Percentiles rank a stretch among this genome's conserved stretches.
phyloP scores from a whole-genome alignment of 2,888 invertebrate species.

The Trichopoda pennipes region DNA sequence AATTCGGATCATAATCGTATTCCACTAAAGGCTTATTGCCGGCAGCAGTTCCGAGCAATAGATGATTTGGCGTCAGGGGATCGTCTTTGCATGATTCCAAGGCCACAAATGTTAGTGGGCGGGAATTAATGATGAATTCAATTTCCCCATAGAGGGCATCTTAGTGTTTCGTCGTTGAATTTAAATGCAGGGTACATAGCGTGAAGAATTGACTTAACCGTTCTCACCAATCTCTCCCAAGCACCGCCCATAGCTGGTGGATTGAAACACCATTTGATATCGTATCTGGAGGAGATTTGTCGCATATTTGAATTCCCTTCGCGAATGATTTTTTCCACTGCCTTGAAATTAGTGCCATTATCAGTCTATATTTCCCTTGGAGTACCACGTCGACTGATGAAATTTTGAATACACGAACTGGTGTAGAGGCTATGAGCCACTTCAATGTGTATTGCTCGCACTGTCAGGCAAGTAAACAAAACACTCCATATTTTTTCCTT shows the following conservation, averaged over 20 bases:
- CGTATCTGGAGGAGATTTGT: too few species aligned
- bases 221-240: not conserved
- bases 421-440: slow-evolving; percentile 49
- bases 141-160: slow-evolving; percentile 7
- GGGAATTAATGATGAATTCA: slow-evolving; percentile 3
- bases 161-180: slow-evolving; percentile 43
- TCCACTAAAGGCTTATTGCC: too few species aligned
- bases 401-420: slow-evolving; percentile 35
- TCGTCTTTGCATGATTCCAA: too few species aligned
- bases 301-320: too few species aligned
- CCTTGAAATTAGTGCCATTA: slow-evolving; percentile 21
- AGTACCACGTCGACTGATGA: slow-evolving; percentile 18
- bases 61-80: too few species aligned
- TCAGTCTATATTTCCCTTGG: slow-evolving; percentile 17
- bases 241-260: too few species aligned
- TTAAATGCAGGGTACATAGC: not conserved
- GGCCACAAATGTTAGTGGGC: slow-evolving; percentile 14
- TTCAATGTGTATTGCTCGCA: slow-evolving; percentile 61
- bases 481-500: slow-evolving; percentile 2
- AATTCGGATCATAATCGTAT: too few species aligned
- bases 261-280: too few species aligned
- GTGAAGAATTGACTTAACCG: not conserved
- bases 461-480: slow-evolving; percentile 55
- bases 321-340: not conserved
- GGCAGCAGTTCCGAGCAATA: too few species aligned